Conservation (phyloP, 2,888 invertebrate genomes). For the Tenthredo amoena region DNA sequence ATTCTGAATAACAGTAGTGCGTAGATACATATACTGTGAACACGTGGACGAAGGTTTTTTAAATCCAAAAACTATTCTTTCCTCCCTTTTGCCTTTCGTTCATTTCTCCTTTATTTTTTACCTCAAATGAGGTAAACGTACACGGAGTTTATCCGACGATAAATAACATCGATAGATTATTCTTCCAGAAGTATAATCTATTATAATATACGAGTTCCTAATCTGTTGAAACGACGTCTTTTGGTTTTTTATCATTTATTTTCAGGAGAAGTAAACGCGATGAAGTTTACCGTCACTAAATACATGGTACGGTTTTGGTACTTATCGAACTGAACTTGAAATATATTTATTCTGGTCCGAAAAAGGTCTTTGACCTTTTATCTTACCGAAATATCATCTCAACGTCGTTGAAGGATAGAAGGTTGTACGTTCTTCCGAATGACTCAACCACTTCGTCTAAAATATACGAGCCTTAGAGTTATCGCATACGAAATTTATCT, state of each 20-base stretch:
- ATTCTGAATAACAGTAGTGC: not conserved
- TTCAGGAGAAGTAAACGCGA: not conserved
- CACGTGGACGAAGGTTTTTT: not conserved
- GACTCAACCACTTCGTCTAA: conserved; percentile 10
- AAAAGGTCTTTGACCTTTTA: conserved; percentile 43
- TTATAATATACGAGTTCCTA: conserved; percentile 7
- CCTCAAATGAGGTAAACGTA: not conserved
- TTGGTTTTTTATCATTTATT: not conserved
- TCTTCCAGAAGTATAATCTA: not conserved
- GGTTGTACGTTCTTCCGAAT: not conserved
- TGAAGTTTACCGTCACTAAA: not conserved
- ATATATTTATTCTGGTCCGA: not conserved
- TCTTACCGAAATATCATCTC: conserved; percentile 19
- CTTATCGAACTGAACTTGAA: not conserved
- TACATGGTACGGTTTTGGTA: not conserved
- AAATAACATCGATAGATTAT: conserved; percentile 6
- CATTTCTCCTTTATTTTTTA: not conserved
- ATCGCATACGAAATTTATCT: not conserved
- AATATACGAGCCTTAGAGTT: not conserved
- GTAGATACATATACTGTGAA: not conserved
- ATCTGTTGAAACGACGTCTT: conserved; percentile 3
- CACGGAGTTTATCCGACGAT: not conserved
- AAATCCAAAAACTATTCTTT: not conserved
- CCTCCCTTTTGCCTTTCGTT: not conserved
- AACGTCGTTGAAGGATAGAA: not conserved